phyloP scores from a whole-genome alignment of 2,797 vertebrate genomes.

The Acanthornis magna region DNA sequence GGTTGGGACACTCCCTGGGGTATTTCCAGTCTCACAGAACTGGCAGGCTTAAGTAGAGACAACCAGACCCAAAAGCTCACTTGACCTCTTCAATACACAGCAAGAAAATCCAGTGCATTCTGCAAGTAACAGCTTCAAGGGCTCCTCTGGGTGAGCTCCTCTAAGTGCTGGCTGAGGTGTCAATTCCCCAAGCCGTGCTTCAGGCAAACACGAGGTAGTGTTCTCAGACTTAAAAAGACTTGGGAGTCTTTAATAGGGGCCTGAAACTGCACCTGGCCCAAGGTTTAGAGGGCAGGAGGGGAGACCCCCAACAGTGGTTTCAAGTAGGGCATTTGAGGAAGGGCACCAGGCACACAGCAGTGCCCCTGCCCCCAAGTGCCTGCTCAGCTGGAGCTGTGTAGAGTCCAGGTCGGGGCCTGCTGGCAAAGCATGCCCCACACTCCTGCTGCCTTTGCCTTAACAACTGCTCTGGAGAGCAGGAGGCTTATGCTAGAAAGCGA shows the following conservation, averaged over 20 bases:
- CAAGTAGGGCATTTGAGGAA: not conserved
- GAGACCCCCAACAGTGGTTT: not conserved
- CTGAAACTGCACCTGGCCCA: not conserved
- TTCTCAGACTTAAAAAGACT: not conserved
- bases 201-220: not conserved
- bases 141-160: not conserved
- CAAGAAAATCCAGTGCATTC: not conserved
- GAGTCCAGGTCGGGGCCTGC: fast-evolving
- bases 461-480: not conserved
- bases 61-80: not conserved
- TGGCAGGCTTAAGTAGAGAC: not conserved
- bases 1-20: not conserved
- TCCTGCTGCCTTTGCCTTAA: not conserved
- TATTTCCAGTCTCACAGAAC: not conserved
- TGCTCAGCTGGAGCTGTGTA: not conserved
- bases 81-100: not conserved
- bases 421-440: fast-evolving
- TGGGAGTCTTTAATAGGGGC: not conserved
- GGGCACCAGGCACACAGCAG: not conserved
- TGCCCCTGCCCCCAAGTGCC: fast-evolving
- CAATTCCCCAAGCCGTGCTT: fast-evolving
- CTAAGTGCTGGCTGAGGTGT: not conserved
- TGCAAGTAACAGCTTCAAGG: not conserved
- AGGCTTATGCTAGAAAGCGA: not conserved
- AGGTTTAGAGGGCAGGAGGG: not conserved